phyloP scores from a whole-genome alignment of 2,888 invertebrate genomes.

The Acanthococcus lagerstroemiae region DNA sequence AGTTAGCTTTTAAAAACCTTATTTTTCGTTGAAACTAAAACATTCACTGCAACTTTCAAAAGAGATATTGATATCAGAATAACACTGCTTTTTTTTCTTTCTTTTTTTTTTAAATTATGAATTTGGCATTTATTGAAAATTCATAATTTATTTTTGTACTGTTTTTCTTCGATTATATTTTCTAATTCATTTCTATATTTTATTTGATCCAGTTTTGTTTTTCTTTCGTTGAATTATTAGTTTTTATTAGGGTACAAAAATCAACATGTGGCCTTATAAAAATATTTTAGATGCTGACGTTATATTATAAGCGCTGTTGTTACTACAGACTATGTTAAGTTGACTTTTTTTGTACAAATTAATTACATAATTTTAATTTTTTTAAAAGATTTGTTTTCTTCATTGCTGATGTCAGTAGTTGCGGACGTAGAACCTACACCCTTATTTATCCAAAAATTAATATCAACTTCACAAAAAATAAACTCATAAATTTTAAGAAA shows the following conservation, averaged over 20 bases:
- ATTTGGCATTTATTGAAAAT: too few species aligned
- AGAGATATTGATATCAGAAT: neutral
- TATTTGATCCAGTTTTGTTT: conserved; percentile 7
- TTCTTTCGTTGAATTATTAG: conserved; percentile 17
- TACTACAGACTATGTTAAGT: conserved; percentile 25
- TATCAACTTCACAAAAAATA: too few species aligned
- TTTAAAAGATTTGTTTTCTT: conserved; percentile 7
- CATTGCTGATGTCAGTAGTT: too few species aligned
- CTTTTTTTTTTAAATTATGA: too few species aligned
- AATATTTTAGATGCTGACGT: conserved; percentile 29
- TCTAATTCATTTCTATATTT: conserved; percentile 4
- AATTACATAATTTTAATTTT: conserved; percentile 29
- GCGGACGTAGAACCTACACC: too few species aligned
- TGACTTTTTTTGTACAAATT: conserved; percentile 30
- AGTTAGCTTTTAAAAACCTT: conserved; percentile 10
- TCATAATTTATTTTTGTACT: conserved; percentile 11
- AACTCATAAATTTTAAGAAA: too few species aligned
- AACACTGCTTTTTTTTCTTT: neutral
- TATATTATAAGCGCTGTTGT: conserved; percentile 24
- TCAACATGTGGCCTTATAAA: conserved; percentile 18
- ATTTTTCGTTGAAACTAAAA: too few species aligned
- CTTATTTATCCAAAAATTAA: too few species aligned
- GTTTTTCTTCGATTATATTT: neutral
- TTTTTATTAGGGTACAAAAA: conserved; percentile 19
- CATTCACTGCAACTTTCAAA: conserved; percentile 19